phyloP scores from a whole-genome alignment of 1,140 invertebrate genomes.

The Anastrepha ludens region DNA sequence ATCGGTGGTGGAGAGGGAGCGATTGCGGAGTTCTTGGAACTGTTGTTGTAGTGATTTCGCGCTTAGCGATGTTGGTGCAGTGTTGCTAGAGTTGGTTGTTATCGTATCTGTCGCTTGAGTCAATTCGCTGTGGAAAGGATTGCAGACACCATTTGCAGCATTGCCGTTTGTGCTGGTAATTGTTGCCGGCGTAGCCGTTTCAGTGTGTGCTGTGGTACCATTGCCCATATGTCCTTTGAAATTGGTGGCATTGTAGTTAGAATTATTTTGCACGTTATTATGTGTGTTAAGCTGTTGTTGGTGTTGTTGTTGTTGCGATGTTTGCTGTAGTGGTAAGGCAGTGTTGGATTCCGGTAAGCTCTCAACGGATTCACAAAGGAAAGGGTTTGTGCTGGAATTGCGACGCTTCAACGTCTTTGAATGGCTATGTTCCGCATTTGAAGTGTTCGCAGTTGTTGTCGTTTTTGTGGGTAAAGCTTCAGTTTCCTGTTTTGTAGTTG shows the following conservation, averaged over 20 bases:
- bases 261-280: constrained; percentile 12
- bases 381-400: constrained; percentile 71
- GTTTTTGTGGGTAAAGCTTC: constrained; percentile 46
- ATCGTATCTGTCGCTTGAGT: not conserved
- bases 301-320: constrained; percentile 12
- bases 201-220: not conserved
- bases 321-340: constrained; percentile 54
- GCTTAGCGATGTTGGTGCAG: not conserved
- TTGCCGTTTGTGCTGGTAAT: not conserved
- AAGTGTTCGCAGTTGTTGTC: constrained; percentile 56
- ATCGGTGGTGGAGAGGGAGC: constrained; percentile 60
- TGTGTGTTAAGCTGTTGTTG: not conserved
- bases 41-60: constrained; percentile 37
- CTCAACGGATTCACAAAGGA: constrained; percentile 68
- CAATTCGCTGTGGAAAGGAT: constrained; percentile 25
- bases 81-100: not conserved
- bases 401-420: constrained; percentile 60
- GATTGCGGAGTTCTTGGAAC: constrained; percentile 57
- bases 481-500: constrained; percentile 53
- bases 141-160: not conserved
- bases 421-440: not conserved
- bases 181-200: not conserved
- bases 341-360: constrained; percentile 56
- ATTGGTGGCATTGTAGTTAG: constrained; percentile 2
- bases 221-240: not conserved